phyloP scores from a whole-genome alignment of 2,888 invertebrate species.

The Oscheius sp. region DNA sequence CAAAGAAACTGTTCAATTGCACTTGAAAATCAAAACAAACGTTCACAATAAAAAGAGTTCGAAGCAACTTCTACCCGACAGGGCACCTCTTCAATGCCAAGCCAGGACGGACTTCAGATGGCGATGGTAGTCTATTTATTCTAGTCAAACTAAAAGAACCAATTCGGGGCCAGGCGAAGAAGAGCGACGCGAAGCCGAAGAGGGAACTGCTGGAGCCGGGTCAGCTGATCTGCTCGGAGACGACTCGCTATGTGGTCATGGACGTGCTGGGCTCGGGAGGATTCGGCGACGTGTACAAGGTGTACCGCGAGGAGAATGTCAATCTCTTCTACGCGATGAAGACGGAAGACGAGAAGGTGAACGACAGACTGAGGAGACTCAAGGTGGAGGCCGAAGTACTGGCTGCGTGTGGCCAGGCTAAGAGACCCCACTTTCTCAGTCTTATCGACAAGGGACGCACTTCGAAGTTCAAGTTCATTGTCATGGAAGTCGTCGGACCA shows the following conservation, averaged over 20 bases:
- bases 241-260: neutral
- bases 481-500: constrained; percentile 52
- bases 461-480: constrained; percentile 42
- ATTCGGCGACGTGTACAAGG: constrained; percentile 35
- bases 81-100: too few species aligned
- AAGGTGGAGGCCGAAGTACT: constrained; percentile 39
- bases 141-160: too few species aligned
- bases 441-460: constrained; percentile 24
- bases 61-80: too few species aligned
- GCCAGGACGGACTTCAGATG: too few species aligned
- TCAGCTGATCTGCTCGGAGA: neutral
- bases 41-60: too few species aligned
- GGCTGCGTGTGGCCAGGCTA: neutral
- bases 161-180: too few species aligned
- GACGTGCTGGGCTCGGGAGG: constrained; percentile 33
- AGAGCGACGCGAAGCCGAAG: constrained; percentile 4
- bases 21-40: too few species aligned
- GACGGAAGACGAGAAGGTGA: constrained; percentile 47
- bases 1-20: too few species aligned
- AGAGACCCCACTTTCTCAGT: constrained; percentile 13
- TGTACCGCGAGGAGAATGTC: neutral
- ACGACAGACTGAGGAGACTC: constrained; percentile 46
- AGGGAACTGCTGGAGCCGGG: constrained; percentile 14
- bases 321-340: constrained; percentile 46
- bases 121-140: too few species aligned